Evolutionary conservation across 2,797 vertebrate genomes (phyloP), one percentile per base, ranked within the genome.

Genomic region (Pterois miles): DNA sequence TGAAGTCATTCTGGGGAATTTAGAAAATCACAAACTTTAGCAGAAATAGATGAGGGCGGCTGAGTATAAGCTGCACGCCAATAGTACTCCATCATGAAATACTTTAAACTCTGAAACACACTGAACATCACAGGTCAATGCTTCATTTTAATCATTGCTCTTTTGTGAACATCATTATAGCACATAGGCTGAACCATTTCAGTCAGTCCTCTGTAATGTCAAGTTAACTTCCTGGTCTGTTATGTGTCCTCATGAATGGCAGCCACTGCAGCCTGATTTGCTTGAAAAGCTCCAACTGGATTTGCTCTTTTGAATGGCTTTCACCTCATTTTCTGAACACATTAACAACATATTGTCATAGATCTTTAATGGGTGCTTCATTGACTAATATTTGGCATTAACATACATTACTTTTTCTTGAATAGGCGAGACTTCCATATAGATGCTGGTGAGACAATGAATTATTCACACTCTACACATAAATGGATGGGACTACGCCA

Each of bases 381-480:
- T 8, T 9, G 2, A 3, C 1, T 48, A 38, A 62, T 29, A 6
- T 14, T 22, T n/a, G 22, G 5, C 9, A 11, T 50, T 23, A 68
- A 13, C n/a, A 14, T 10, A 1, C 1, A 1, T 10, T 14, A 27
- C 6, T 20, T 64, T n/a, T 16, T 27, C 29, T 25, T 52, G 20
- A 34, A 27, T 7, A 46, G 12, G n/a, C 8, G 6, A 7, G 5
- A 46, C 68, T 53, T 64, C 22, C 57, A 36, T 66, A 18, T 23
- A 38, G 25, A n/a, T 2, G 2, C 29, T n/a, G 20, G 4, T 31
- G 64, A n/a, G n/a, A n/a, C n/a, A 1, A 76, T 70, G 5, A 65
- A 62, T 69, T 59, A 52, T 78, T n/a, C 29, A 74, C 16, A 2
- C 4, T n/a, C n/a, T n/a, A n/a, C n/a, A n/a, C n/a, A n/a, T n/a